These are phyloP conservation scores for Linnaemya vulpina DNA, from an alignment of 2,888 invertebrate species.

Conservation along the genomic window DNA sequence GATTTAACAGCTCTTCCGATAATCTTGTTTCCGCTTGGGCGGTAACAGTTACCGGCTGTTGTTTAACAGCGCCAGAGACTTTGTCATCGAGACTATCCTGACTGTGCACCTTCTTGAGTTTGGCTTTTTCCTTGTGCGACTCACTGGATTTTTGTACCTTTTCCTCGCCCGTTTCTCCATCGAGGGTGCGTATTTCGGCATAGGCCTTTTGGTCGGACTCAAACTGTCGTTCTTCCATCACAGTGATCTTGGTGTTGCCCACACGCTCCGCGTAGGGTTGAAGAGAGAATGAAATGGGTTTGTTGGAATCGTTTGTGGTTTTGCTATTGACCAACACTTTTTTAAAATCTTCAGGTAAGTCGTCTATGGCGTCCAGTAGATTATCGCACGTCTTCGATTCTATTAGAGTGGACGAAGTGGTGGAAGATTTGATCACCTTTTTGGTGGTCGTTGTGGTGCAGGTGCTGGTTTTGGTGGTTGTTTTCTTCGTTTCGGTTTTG, in stretches of 20 bases:
- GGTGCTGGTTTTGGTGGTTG: constrained; percentile 64
- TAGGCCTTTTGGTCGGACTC: constrained; percentile 78
- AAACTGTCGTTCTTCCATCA: constrained; percentile 78
- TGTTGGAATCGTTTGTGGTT: constrained; percentile 6
- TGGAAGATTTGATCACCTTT: constrained; percentile 73
- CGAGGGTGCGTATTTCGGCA: constrained; percentile 77
- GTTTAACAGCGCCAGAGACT: constrained; percentile 16
- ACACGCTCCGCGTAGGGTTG: constrained; percentile 78
- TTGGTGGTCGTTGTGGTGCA: constrained; percentile 72
- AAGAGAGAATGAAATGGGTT: constrained; percentile 76
- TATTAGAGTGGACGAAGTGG: constrained; percentile 70
- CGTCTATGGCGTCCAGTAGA: constrained; percentile 60
- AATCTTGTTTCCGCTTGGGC: constrained; percentile 80
- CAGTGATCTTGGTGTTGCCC: constrained; percentile 73
- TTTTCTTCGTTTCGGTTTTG: constrained; percentile 66
- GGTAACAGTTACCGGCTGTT: constrained; percentile 80
- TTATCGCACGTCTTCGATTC: constrained; percentile 72
- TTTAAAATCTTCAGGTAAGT: constrained; percentile 70
- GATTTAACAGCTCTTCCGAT: constrained; percentile 79
- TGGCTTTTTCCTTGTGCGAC: constrained; percentile 78
- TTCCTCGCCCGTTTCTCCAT: constrained; percentile 78
- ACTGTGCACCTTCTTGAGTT: constrained; percentile 79
- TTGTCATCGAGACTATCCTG: constrained; percentile 77
- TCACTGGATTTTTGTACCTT: constrained; percentile 78
- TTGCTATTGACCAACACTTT: constrained; percentile 49